A percentile compares a stretch with the other conserved stretches of the same genome.
Conservation (phyloP, 2,888 invertebrate species). For the Habrosyne pyritoides region DNA sequence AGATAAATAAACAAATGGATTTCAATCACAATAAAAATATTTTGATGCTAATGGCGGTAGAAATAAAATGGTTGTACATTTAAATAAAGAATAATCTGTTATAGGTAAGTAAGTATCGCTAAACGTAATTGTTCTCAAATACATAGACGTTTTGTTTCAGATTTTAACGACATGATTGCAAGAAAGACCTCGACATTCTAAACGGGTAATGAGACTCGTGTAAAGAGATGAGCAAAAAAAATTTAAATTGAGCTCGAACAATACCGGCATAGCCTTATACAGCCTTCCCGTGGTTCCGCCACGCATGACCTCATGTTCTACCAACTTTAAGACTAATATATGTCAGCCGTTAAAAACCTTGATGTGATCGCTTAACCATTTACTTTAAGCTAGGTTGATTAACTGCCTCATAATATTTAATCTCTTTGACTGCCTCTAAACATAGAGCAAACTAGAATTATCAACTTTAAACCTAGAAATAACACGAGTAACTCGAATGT, state of each 20-base stretch:
- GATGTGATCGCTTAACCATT: background rate
- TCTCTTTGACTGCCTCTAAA: too few species aligned
- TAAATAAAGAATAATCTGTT: background rate
- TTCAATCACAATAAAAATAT: background rate
- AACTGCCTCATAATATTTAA: background rate
- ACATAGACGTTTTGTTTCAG: constrained; percentile 34
- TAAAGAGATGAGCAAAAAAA: constrained; percentile 19
- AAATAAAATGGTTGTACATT: background rate
- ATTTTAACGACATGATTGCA: constrained; percentile 38
- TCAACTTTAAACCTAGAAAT: background rate
- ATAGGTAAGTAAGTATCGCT: background rate
- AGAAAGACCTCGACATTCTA: constrained; percentile 21
- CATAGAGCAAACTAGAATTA: background rate
- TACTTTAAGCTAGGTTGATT: background rate
- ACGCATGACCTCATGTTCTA: constrained; percentile 5
- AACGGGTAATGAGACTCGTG: constrained; percentile 18
- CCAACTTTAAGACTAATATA: background rate
- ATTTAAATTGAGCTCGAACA: background rate
- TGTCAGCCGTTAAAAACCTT: background rate
- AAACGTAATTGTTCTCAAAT: constrained; percentile 21
- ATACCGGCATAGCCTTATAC: background rate
- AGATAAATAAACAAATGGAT: too few species aligned
- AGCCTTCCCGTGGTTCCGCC: constrained; percentile 1
- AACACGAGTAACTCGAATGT: background rate
- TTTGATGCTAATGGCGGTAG: too few species aligned